phyloP scores from a whole-genome alignment of 2,888 invertebrate genomes.

The Campaea margaritaria region DNA sequence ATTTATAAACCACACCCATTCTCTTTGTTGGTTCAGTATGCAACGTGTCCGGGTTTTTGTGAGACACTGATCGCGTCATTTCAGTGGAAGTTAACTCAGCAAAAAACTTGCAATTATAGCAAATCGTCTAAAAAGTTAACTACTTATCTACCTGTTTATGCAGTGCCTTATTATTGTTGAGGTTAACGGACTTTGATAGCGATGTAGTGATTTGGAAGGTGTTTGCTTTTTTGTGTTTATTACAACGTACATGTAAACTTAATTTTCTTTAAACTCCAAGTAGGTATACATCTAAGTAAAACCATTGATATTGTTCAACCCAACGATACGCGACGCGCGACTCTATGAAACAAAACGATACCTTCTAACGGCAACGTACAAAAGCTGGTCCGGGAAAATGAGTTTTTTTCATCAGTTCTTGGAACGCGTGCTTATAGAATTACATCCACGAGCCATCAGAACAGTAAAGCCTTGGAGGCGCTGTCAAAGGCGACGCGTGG shows the following conservation, averaged over 20 bases:
- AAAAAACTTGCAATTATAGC: constrained; percentile 54
- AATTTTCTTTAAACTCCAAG: not conserved
- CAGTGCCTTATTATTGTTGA: constrained; percentile 29
- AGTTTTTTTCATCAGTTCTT: not conserved
- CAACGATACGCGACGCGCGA: too few relatives aligned
- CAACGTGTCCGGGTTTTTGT: constrained; percentile 63
- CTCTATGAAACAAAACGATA: too few relatives aligned
- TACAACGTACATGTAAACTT: not conserved
- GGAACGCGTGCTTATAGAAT: constrained; percentile 1
- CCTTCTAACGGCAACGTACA: too few relatives aligned
- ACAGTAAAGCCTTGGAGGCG: not conserved
- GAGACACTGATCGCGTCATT: constrained; percentile 55
- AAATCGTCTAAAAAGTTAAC: constrained; percentile 43
- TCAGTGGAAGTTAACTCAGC: constrained; percentile 45
- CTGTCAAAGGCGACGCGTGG: constrained; percentile 11
- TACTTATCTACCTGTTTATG: constrained; percentile 32
- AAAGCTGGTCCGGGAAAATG: not conserved
- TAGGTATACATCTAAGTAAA: too few relatives aligned
- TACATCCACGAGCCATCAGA: not conserved
- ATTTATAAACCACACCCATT: constrained; percentile 42
- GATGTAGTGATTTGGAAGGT: constrained; percentile 7
- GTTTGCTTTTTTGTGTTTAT: constrained; percentile 6
- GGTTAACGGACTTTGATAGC: constrained; percentile 26
- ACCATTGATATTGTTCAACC: too few relatives aligned
- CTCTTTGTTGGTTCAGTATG: constrained; percentile 47